These are phyloP conservation scores for Crotophaga sulcirostris DNA, from an alignment of 2,113 vertebrate genomes.

Conservation along the genomic window DNA sequence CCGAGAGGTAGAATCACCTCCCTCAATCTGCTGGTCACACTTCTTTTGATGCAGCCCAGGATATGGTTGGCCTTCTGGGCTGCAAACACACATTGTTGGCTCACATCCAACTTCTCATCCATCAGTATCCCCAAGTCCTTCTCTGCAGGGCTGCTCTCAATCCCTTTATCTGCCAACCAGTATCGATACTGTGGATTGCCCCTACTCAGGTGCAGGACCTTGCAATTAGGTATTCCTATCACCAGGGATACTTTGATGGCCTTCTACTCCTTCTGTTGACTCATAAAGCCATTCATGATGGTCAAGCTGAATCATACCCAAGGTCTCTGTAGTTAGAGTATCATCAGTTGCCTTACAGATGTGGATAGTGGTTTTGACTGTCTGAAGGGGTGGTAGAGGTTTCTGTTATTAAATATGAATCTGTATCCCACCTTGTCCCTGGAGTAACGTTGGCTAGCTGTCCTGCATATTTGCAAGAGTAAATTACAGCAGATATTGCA, in stretches of 20 bases:
- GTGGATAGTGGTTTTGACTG: neutral
- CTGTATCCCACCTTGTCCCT: neutral
- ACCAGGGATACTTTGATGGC: neutral
- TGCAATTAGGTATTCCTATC: neutral
- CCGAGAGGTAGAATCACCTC: neutral
- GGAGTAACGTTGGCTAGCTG: neutral
- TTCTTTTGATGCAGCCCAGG: neutral
- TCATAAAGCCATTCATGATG: neutral
- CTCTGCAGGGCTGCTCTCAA: no score
- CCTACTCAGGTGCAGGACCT: no score
- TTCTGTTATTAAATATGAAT: neutral
- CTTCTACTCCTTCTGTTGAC: neutral
- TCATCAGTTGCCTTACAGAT: neutral
- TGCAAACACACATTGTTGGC: no score
- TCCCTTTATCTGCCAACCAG: no score
- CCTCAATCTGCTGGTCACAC: neutral
- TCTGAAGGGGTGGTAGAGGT: neutral
- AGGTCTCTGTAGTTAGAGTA: neutral
- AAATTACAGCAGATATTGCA: neutral
- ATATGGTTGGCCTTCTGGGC: neutral
- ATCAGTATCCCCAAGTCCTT: no score
- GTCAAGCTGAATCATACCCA: neutral
- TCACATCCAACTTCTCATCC: no score
- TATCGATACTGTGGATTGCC: no score
- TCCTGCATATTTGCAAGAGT: neutral